These are phyloP conservation scores for Porites cylindrica DNA, from an alignment of 92 coral and sea anemone species.

Conservation along the genomic window DNA sequence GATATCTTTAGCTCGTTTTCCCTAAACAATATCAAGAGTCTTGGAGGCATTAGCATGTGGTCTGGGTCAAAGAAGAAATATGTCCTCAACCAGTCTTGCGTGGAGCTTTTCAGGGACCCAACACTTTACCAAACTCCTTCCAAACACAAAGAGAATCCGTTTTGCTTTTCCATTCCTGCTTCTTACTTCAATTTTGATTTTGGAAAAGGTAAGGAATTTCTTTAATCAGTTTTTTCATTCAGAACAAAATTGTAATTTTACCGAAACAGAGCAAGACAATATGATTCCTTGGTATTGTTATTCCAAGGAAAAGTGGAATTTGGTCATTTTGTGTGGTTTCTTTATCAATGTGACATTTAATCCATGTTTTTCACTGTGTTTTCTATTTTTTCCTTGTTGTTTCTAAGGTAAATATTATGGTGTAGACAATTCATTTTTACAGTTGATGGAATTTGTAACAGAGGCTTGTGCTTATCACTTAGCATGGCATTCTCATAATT, in stretches of 20 bases:
- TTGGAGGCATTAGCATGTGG: constrained; percentile 7
- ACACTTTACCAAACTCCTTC: not conserved
- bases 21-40: not conserved
- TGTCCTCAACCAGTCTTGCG: constrained; percentile 11
- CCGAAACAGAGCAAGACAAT: not conserved
- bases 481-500: not conserved
- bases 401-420: not conserved
- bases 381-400: not conserved
- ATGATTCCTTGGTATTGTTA: not conserved
- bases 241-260: not conserved
- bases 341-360: not conserved
- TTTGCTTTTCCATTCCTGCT: constrained; percentile 31
- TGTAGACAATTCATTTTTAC: not conserved
- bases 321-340: not conserved
- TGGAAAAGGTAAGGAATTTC: constrained; percentile 10
- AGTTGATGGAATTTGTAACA: not conserved
- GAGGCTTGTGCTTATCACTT: not conserved
- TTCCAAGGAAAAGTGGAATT: not conserved
- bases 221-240: not conserved
- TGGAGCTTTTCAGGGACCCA: not conserved
- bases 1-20: not conserved
- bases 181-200: constrained; percentile 23
- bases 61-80: constrained; percentile 27
- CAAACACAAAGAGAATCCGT: constrained; percentile 5
- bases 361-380: not conserved